These are phyloP conservation scores for Triplophysa bombifrons DNA, from an alignment of 2,797 vertebrate genomes.

Conservation along the genomic window DNA sequence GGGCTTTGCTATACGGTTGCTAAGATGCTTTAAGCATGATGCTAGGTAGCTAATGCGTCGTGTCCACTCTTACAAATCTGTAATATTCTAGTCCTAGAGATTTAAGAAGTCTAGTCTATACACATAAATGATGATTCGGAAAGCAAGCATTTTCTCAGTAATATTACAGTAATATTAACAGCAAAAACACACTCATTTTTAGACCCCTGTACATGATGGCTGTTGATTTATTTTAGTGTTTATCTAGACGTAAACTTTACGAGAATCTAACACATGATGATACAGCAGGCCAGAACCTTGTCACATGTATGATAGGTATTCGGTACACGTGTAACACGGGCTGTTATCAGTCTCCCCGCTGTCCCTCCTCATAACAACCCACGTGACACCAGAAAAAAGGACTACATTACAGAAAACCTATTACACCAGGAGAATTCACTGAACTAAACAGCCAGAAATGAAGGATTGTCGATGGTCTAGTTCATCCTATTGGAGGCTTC, in stretches of 20 bases:
- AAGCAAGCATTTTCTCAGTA: too few relatives aligned
- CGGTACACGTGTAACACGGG: conserved; percentile 15
- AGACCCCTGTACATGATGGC: not conserved
- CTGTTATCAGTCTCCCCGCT: conserved; percentile 18
- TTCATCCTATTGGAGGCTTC: conserved; percentile 16
- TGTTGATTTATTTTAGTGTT: conserved; percentile 7
- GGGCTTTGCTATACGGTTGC: conserved; percentile 5
- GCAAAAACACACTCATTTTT: not conserved
- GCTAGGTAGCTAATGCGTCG: too few relatives aligned
- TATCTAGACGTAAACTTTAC: not conserved
- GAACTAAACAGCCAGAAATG: conserved; percentile 22
- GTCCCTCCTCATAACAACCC: not conserved
- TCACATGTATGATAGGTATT: conserved; percentile 44
- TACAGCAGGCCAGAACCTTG: conserved; percentile 15
- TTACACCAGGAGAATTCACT: conserved; percentile 45
- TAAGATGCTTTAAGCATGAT: too few relatives aligned
- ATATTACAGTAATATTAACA: too few relatives aligned
- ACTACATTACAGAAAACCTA: conserved; percentile 50
- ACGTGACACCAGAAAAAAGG: conserved; percentile 35
- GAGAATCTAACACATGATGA: not conserved
- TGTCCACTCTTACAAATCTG: too few relatives aligned
- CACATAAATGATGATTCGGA: too few relatives aligned
- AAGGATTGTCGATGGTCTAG: not conserved
- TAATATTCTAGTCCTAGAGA: too few relatives aligned
- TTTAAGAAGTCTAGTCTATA: too few relatives aligned